A percentile compares a stretch with the other conserved stretches of the same genome.
These are phyloP conservation scores for Ctenoplectra terminalis DNA, from an alignment of 1,140 invertebrate genomes.

Conservation along the genomic window DNA sequence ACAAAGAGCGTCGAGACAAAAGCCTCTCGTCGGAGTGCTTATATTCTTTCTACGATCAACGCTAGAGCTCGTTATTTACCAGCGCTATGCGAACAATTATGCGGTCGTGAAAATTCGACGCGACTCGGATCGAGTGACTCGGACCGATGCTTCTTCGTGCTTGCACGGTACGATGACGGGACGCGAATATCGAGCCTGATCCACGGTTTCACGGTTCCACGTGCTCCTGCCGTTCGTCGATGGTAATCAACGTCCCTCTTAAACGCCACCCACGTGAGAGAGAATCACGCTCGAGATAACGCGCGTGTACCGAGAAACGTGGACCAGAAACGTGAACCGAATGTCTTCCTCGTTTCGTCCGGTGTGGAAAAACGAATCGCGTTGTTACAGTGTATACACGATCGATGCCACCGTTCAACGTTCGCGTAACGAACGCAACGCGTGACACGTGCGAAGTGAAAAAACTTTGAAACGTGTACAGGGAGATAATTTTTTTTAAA, in stretches of 20 bases:
- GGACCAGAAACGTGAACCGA: too few species aligned
- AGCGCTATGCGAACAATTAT: not conserved
- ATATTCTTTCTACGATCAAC: slow-evolving; percentile 58
- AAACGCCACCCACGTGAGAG: not conserved
- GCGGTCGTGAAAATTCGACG: slow-evolving; percentile 27
- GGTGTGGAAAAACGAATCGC: not conserved
- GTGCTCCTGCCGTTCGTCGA: not conserved
- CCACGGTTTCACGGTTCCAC: not conserved
- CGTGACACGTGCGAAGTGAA: not conserved
- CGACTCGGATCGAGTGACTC: not conserved
- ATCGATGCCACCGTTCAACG: too few species aligned
- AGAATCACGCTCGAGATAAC: not conserved
- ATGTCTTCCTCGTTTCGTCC: not conserved
- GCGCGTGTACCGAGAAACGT: slow-evolving; percentile 16
- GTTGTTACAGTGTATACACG: not conserved
- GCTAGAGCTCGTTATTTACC: slow-evolving; percentile 26
- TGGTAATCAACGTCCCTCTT: not conserved
- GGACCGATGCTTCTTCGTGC: too few species aligned
- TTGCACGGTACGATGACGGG: too few species aligned
- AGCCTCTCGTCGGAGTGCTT: slow-evolving; percentile 51
- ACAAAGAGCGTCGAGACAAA: slow-evolving; percentile 68
- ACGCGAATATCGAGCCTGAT: not conserved
- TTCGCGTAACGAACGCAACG: not conserved
- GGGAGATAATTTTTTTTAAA: too few species aligned
- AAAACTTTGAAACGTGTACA: too few species aligned